These are phyloP conservation scores for Cremastinae sp. DNA, from an alignment of 2,888 invertebrate genomes.

Conservation along the genomic window DNA sequence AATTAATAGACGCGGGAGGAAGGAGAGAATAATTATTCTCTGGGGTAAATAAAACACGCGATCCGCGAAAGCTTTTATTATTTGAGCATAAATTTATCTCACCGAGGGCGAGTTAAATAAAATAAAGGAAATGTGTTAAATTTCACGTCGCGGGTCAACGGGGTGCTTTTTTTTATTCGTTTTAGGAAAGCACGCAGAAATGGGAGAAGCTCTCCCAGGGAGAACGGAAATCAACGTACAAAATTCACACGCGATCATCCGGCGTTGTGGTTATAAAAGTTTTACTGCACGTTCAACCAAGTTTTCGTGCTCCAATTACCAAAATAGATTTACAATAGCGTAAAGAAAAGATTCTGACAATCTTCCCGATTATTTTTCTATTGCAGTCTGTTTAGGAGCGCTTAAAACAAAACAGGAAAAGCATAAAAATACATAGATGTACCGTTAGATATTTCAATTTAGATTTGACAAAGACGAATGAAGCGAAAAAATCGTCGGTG, in stretches of 20 bases:
- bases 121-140: constrained; percentile 29
- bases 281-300: constrained; percentile 51
- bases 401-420: too few relatives aligned
- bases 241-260: constrained; percentile 62
- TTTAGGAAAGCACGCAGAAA: background rate
- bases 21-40: constrained; percentile 7
- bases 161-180: constrained; percentile 31
- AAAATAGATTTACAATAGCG: constrained; percentile 58
- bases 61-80: constrained; percentile 29
- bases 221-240: constrained; percentile 36
- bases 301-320: constrained; percentile 65
- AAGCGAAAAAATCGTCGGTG: background rate
- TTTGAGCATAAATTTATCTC: constrained; percentile 42
- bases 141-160: constrained; percentile 37
- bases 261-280: constrained; percentile 53
- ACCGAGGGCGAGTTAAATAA: background rate
- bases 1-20: constrained; percentile 11
- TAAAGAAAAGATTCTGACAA: constrained; percentile 33
- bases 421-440: too few relatives aligned
- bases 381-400: constrained; percentile 4
- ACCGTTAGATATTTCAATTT: too few relatives aligned
- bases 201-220: background rate
- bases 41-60: constrained; percentile 52
- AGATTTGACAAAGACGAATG: too few relatives aligned
- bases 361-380: constrained; percentile 11